Evolutionary conservation across 2,888 invertebrate genomes (phyloP).

Genomic region (Phyllotreta striolata): DNA sequence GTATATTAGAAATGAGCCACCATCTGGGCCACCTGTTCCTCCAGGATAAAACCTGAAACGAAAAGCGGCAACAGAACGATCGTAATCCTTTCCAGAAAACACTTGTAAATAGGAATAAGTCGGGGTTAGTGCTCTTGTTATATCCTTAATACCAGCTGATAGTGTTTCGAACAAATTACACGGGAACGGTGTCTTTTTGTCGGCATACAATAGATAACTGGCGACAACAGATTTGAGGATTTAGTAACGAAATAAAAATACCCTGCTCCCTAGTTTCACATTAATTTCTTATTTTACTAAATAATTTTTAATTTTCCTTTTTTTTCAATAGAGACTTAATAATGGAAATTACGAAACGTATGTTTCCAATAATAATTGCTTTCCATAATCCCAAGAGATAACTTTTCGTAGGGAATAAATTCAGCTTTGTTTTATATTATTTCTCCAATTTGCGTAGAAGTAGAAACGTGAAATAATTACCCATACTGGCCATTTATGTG

Average conservation of each 20-base stretch:
- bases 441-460: too few species aligned
- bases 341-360: too few species aligned
- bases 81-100: conserved; percentile 46
- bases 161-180: conserved; percentile 19
- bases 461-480: too few species aligned
- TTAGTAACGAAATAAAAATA: neutral
- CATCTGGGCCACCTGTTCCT: conserved; percentile 46
- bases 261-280: too few species aligned
- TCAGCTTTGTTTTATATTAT: too few species aligned
- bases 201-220: neutral
- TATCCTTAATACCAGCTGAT: conserved; percentile 20
- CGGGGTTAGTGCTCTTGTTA: conserved; percentile 25
- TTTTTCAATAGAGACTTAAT: too few species aligned
- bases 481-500: too few species aligned
- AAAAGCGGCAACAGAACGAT: conserved; percentile 35
- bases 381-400: too few species aligned
- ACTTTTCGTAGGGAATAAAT: too few species aligned
- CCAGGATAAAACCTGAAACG: conserved; percentile 38
- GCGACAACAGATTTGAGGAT: conserved; percentile 4
- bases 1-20: conserved; percentile 40
- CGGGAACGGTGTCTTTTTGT: conserved; percentile 2
- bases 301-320: too few species aligned
- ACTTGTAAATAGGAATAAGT: conserved; percentile 45
- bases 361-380: too few species aligned
- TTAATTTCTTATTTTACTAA: too few species aligned